A percentile compares a stretch with the other conserved stretches of the same genome.
Conservation (phyloP, 2,113 vertebrate genomes). For the Lagopus muta region DNA sequence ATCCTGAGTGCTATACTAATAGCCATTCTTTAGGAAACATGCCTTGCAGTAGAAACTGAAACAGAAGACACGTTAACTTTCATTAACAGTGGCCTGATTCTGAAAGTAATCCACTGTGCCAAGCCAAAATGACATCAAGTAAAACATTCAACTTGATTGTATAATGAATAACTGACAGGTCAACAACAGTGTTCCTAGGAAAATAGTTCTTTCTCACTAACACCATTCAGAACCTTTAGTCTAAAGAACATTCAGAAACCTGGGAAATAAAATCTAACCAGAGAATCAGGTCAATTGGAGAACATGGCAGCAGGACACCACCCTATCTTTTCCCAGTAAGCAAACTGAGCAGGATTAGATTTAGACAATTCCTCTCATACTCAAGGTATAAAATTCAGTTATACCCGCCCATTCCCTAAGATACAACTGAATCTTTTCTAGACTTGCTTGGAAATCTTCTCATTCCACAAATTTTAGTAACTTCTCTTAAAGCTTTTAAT, state of each 20-base stretch:
- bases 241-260: fast-evolving
- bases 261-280: neutral
- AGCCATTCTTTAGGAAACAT: neutral
- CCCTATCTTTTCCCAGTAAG: neutral
- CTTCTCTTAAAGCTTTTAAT: neutral
- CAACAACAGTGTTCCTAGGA: neutral
- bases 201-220: neutral
- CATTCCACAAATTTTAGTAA: neutral
- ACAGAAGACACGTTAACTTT: neutral
- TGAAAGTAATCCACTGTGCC: neutral
- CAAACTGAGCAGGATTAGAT: neutral
- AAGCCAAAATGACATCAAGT: neutral
- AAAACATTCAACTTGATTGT: neutral
- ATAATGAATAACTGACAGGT: neutral
- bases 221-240: neutral
- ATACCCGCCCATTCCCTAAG: neutral
- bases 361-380: neutral
- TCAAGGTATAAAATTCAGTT: neutral
- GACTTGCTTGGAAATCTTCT: neutral
- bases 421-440: neutral
- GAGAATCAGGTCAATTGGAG: neutral
- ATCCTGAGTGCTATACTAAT: neutral
- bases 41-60: neutral
- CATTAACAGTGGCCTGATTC: neutral
- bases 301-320: neutral